Base-by-base conservation (phyloP, 2,113 vertebrate genomes). In the Ailuropoda melanoleuca region DNA sequence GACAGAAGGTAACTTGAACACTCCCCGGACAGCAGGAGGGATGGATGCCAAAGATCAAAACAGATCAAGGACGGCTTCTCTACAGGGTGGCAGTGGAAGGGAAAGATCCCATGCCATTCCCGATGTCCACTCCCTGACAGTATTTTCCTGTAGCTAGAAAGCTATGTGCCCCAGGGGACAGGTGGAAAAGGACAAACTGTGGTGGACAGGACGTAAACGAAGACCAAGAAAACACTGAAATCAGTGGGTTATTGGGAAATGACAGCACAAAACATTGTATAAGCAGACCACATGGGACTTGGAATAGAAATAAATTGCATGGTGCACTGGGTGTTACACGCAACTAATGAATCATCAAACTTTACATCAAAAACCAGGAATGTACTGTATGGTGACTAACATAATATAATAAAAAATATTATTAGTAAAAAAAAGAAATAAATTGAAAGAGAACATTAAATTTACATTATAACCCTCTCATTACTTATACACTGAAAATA, bases 81-180 rank as follows among this genome's bases (percentile, higher is more conserved):
- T 74, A 7, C 17, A 9, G 17, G 2, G n/a, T 21, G 24, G 46
- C n/a, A 4, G 18, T 1, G 12, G 23, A 50, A 8, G 2, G 9
- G 21, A 78, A 26, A 19, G 15, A n/a, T 3, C 31, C 24, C 8
- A 31, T 4, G 1, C 8, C 14, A n/a, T 23, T 17, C 29, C 58
- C 9, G 6, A 0, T 24, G 12, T 2, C 7, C 17, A 0, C 24
- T 21, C 48, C 26, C 50, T 55, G 11, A 8, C 4, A 1, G 10
- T 19, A 21, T n/a, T 31, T 23, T 14, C 26, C 46, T 0, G 1
- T 26, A 29, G 23, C 7, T n/a, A 37, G 66, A 2, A 92, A 92
- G 29, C 8, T 26, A 5, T 4, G 10, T 26, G 21, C n/a, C 48
- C 46, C 37, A 19, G 58, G n/a, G 26, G 48, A 17, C 18, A 19